Percentiles rank a stretch among this genome's conserved stretches.
Evolutionary conservation across 2,888 invertebrate species (phyloP).

Genomic region (Dugesia japonica): DNA sequence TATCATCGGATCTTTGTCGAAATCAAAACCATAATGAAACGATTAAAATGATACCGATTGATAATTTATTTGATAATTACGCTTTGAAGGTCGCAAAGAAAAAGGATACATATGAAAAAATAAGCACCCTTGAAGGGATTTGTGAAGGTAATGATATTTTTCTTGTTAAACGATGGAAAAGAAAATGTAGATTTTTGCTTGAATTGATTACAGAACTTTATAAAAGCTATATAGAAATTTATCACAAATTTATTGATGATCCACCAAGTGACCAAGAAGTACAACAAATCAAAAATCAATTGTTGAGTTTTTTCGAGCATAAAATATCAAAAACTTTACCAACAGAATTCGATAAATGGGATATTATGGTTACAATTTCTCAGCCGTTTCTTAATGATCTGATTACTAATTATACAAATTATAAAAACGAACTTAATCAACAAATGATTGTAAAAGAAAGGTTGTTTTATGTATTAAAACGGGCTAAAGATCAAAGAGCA

Average conservation of each 20-base stretch:
- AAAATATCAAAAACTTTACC: not conserved
- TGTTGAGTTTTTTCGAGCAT: not conserved
- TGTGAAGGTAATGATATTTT: constrained; percentile 17
- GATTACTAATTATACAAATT: constrained; percentile 20
- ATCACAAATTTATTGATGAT: constrained; percentile 12
- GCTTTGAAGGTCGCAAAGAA: constrained; percentile 27
- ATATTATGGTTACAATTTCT: not conserved
- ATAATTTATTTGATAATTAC: constrained; percentile 1
- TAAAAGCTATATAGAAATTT: not conserved
- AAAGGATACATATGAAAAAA: constrained; percentile 24
- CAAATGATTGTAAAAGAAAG: constrained; percentile 25
- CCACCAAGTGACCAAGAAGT: not conserved
- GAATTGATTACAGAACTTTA: constrained; percentile 28
- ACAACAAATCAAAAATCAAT: not conserved
- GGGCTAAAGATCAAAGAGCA: constrained; percentile 24
- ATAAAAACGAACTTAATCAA: constrained; percentile 26
- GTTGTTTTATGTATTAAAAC: constrained; percentile 23
- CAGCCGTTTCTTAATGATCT: constrained; percentile 27
- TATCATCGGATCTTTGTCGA: too few relatives aligned
- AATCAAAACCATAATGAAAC: too few relatives aligned
- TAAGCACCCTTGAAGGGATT: not conserved
- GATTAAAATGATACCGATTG: constrained; percentile 8
- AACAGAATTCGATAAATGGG: not conserved
- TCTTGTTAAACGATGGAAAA: constrained; percentile 26
- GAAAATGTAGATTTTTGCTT: constrained; percentile 25